Conservation (phyloP, 2,797 vertebrate species). For the Echeneis naucrates region DNA sequence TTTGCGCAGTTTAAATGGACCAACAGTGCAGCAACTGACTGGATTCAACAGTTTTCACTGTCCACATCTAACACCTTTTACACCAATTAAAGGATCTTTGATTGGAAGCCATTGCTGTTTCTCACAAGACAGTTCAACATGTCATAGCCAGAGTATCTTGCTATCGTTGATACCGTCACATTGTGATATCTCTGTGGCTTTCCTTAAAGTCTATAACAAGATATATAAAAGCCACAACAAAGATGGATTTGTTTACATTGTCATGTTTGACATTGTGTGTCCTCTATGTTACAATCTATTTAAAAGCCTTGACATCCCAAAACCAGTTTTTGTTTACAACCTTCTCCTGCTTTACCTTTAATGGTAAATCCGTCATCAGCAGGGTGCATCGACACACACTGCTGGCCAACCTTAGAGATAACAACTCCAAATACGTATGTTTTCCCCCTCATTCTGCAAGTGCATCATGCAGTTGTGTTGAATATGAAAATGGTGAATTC, state of each 20-base stretch:
- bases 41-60: conserved; percentile 5
- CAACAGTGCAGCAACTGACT: neutral
- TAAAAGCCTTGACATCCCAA: neutral
- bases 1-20: conserved; percentile 18
- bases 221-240: neutral
- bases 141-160: neutral
- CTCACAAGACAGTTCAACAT: neutral
- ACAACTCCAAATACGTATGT: neutral
- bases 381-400: conserved; percentile 5
- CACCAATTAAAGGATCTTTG: too few relatives aligned
- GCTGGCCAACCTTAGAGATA: neutral
- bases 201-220: neutral
- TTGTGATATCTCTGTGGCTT: neutral
- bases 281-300: neutral
- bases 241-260: neutral
- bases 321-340: neutral
- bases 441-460: neutral
- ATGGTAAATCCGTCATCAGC: neutral
- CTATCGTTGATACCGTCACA: conserved; percentile 1
- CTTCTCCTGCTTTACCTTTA: neutral
- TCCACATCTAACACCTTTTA: too few relatives aligned
- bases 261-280: conserved; percentile 6
- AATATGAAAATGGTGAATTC: conserved; percentile 1
- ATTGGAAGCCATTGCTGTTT: too few relatives aligned
- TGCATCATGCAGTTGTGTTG: neutral